Evolutionary conservation across 37 sponge, comb jelly and placozoan genomes (phyloP), one percentile per base, ranked within the genome.

Genomic region (Crambe crambe): DNA sequence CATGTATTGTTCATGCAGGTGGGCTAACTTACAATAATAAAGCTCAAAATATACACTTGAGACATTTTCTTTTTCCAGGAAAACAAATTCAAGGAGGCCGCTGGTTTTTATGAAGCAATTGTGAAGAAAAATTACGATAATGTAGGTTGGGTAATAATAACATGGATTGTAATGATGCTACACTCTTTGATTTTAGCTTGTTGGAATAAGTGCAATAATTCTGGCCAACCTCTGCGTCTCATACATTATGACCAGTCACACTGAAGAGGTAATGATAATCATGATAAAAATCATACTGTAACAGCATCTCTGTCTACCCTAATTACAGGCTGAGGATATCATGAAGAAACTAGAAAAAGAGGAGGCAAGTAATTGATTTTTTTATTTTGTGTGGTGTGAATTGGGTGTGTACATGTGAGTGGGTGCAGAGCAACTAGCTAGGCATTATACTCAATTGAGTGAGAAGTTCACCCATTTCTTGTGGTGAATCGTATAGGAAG

Each of bases 311-410:
- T n/a, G n/a, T n/a, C n/a, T n/a, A n/a, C n/a, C n/a, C n/a, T n/a
- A n/a, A n/a, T n/a, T n/a, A n/a, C 44, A 95, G 92, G 99, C 99
- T 31, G 99, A 98, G 70, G 96, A 98, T 54, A 64, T 98, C 29
- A 98, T 98, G 99, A 89, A 93, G 77, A 96, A 95, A 78, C 95
- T 98, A 65, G 99, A 98, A 80, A 98, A 96, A 56, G 99, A 98
- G 43, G 99, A 98, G 89, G 94, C 89, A 51, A 10, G 58, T 63
- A 25, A 12, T 27, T 44, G 34, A 32, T 2, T 6, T 25, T 3
- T 29, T 42, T 23, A 27, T 42, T n/a, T 18, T 70, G 25, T 12
- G 25, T 42, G 44, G 36, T 35, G 71, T 2, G n/a, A 70, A n/a
- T n/a, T n/a, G n/a, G n/a, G n/a, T n/a, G n/a, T n/a, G n/a, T n/a